Conservation (phyloP, 1,140 invertebrate species). For the Conopomorpha cramerella region DNA sequence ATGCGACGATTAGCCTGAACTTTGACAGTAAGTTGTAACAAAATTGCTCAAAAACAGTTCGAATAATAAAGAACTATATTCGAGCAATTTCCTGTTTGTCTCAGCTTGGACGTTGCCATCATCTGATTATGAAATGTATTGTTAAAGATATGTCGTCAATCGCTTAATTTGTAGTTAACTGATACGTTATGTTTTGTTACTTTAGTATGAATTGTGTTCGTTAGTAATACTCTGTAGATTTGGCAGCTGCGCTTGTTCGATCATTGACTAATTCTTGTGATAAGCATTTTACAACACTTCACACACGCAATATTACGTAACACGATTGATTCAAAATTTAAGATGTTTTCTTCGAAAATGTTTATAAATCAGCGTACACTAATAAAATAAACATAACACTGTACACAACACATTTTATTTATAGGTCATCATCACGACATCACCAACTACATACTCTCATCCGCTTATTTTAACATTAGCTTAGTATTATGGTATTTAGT, state of each 20-base stretch:
- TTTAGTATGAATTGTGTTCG: constrained; percentile 11
- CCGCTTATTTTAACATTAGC: constrained; percentile 10
- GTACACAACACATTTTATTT: constrained; percentile 8
- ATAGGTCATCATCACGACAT: no score
- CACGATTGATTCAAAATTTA: no score
- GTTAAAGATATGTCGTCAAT: no score
- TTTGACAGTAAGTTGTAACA: constrained; percentile 99
- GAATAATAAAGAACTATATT: no score
- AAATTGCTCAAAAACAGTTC: no score
- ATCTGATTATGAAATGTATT: no score
- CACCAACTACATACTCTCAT: no score
- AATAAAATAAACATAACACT: constrained; percentile 6
- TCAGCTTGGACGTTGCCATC: background rate
- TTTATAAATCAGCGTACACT: no score
- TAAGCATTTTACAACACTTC: no score
- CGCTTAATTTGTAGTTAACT: no score
- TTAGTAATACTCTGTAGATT: constrained; percentile 28
- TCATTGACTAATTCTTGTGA: constrained; percentile 41
- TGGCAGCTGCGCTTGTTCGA: constrained; percentile 40
- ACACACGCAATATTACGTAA: no score
- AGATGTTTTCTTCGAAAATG: constrained; percentile 60
- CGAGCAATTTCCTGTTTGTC: constrained; percentile 4
- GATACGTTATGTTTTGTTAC: no score
- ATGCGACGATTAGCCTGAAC: constrained; percentile 94
- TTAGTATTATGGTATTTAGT: constrained; percentile 25